These are phyloP conservation scores for Pachypanchax playfairii DNA, from an alignment of 2,113 vertebrate genomes.

Conservation along the genomic window DNA sequence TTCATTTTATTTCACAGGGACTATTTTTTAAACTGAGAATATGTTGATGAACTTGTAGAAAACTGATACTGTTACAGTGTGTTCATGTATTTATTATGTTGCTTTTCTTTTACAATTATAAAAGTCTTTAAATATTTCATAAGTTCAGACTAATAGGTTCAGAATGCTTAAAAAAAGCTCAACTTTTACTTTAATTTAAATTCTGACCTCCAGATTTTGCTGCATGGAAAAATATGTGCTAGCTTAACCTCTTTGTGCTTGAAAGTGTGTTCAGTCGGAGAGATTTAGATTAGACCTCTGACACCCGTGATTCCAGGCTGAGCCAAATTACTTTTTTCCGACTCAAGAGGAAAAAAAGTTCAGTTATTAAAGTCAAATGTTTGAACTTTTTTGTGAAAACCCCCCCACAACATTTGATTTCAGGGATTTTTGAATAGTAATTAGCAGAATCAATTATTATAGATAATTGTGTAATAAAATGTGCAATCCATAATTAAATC, in stretches of 20 bases:
- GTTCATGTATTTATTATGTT: background rate
- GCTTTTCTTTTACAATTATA: background rate
- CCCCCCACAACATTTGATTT: accelerated
- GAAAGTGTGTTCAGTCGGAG: background rate
- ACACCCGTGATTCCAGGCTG: background rate
- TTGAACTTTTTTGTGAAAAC: background rate
- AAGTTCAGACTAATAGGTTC: background rate
- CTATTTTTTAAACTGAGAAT: too few relatives aligned
- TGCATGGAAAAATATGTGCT: too few relatives aligned
- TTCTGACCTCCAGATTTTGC: background rate
- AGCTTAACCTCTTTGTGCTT: background rate
- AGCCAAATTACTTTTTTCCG: background rate
- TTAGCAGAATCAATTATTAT: conserved; percentile 4
- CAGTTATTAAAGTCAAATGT: background rate
- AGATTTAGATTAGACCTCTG: background rate
- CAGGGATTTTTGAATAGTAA: background rate
- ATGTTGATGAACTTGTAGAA: too few relatives aligned
- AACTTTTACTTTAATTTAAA: background rate
- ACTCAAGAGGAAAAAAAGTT: background rate
- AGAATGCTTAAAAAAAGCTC: background rate
- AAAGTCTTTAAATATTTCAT: background rate
- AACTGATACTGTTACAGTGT: too few relatives aligned
- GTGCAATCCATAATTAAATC: background rate
- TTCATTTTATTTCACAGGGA: too few relatives aligned
- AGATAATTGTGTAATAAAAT: conserved; percentile 5